Evolutionary conservation across 2,888 invertebrate species (phyloP), one percentile per base, ranked within the genome.

Genomic region (Miltochrista miniata): DNA sequence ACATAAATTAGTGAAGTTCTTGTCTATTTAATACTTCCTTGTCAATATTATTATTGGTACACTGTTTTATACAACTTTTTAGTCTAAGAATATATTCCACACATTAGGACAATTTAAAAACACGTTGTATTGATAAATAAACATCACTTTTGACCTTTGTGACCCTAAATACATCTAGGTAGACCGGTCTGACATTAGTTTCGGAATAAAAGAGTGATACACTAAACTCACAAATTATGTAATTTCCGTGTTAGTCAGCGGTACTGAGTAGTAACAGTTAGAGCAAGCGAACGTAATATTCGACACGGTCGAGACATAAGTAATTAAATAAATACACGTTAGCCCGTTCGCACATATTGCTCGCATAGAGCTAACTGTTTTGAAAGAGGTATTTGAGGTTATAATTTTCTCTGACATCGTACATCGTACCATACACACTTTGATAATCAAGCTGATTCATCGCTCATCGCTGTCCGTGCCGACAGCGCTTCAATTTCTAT

Each of bases 401-500:
- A 77, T 68, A 58, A 67, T 59, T 55, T 51, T 61, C 44, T 45
- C n/a, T 40, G 31, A 70, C 31, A 31, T 74, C 72, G 61, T 72
- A 69, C 68, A n/a, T n/a, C 73, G 75, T 56, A 40, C 56, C 30
- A 5, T 29, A 38, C 11, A 8, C 0, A 14, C n/a, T n/a, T 8
- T 15, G 44, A 13, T 38, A 47, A 51, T 69, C 9, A 39, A 81
- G 77, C 79, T 58, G 59, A 68, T 57, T 3, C n/a, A 72, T 69
- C 74, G 76, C 72, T 3, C n/a, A 72, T 69, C 74, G 76, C 72
- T 72, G 45, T 9, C 49, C 5, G 13, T 34, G 35, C 35, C 10
- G 12, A 18, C 12, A 39, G 24, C 38, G 14, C 38, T 1, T n/a
- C 39, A 38, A 31, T 35, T 13, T 13, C 7, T 13, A 9, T 36